These are phyloP conservation scores for Papilio helenus DNA, from an alignment of 1,140 invertebrate species.

Conservation along the genomic window DNA sequence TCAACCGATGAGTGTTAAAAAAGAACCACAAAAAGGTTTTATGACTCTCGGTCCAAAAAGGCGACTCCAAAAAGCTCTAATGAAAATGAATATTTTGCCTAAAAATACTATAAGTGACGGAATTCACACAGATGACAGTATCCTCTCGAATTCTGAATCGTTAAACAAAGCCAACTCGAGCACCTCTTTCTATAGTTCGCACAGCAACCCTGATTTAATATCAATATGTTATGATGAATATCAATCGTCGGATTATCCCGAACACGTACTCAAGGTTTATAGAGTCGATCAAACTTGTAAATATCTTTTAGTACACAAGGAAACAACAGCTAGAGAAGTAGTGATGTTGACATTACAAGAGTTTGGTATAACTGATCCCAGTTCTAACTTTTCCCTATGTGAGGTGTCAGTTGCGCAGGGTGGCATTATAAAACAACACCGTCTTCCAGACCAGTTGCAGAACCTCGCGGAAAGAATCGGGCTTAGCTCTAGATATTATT, in stretches of 20 bases:
- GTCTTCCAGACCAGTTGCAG: slow-evolving; percentile 96
- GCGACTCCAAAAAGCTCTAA: slow-evolving; percentile 93
- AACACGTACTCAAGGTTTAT: slow-evolving; percentile 98
- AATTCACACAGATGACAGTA: slow-evolving; percentile 84
- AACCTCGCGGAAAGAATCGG: slow-evolving; percentile 98
- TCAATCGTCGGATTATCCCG: slow-evolving; percentile 93
- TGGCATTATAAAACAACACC: slow-evolving; percentile 97
- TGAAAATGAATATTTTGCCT: slow-evolving; percentile 95
- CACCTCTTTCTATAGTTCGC: slow-evolving; percentile 89
- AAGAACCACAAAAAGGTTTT: slow-evolving; percentile 89
- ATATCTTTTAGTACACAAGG: slow-evolving; percentile 98
- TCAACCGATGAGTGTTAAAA: slow-evolving; percentile 87
- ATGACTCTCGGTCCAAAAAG: slow-evolving; percentile 94
- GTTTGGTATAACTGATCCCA: slow-evolving; percentile 97
- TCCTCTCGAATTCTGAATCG: slow-evolving; percentile 77
- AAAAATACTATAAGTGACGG: slow-evolving; percentile 91
- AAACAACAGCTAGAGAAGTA: slow-evolving; percentile 98
- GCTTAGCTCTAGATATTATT: slow-evolving; percentile 95
- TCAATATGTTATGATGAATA: slow-evolving; percentile 91
- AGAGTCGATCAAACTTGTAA: slow-evolving; percentile 98
- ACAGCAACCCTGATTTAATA: slow-evolving; percentile 95
- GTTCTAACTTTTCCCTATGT: slow-evolving; percentile 96
- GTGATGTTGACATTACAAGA: slow-evolving; percentile 98
- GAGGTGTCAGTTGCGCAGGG: slow-evolving; percentile 97
- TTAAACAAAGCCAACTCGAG: slow-evolving; percentile 77